These are phyloP conservation scores for Anneissia japonica DNA, from an alignment of 35 echinoderm and acorn worm species.

Conservation along the genomic window DNA sequence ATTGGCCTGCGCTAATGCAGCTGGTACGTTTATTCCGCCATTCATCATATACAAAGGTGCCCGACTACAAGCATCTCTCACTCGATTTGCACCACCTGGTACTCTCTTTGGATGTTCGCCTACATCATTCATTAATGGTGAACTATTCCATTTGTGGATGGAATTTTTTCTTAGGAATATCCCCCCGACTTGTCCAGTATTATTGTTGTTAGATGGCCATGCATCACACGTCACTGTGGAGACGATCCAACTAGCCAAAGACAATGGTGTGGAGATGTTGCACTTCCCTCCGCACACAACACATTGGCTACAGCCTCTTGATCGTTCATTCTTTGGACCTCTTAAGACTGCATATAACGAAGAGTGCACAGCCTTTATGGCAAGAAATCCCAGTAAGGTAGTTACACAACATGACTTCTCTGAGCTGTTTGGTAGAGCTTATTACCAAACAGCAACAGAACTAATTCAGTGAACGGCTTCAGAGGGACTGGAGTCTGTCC, in stretches of 20 bases:
- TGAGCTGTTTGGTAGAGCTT: conserved; percentile 27
- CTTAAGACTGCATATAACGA: conserved; percentile 37
- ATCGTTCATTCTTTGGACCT: conserved; percentile 29
- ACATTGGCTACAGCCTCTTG: conserved; percentile 37
- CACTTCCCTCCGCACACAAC: conserved; percentile 44
- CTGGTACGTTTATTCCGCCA: conserved; percentile 13
- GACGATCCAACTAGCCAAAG: conserved; percentile 17
- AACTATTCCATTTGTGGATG: conserved; percentile 45
- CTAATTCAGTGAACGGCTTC: conserved; percentile 16
- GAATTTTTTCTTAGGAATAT: conserved; percentile 13
- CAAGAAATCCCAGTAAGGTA: conserved; percentile 11
- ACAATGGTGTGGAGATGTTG: conserved; percentile 36
- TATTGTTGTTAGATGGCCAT: conserved; percentile 39
- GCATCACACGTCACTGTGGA: conserved; percentile 7
- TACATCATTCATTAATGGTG: conserved; percentile 27
- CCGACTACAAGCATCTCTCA: background rate
- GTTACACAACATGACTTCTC: conserved; percentile 28
- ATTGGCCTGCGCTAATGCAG: conserved; percentile 10
- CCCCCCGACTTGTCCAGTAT: conserved; percentile 17
- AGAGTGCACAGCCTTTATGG: conserved; percentile 7
- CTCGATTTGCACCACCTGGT: conserved; percentile 10
- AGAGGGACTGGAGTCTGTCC: conserved; percentile 23
- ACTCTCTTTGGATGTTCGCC: conserved; percentile 23
- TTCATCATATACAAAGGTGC: conserved; percentile 37
- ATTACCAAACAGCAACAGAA: conserved; percentile 4